Evolutionary conservation across 2,888 invertebrate species (phyloP).

Genomic region (Conops quadrifasciatus): DNA sequence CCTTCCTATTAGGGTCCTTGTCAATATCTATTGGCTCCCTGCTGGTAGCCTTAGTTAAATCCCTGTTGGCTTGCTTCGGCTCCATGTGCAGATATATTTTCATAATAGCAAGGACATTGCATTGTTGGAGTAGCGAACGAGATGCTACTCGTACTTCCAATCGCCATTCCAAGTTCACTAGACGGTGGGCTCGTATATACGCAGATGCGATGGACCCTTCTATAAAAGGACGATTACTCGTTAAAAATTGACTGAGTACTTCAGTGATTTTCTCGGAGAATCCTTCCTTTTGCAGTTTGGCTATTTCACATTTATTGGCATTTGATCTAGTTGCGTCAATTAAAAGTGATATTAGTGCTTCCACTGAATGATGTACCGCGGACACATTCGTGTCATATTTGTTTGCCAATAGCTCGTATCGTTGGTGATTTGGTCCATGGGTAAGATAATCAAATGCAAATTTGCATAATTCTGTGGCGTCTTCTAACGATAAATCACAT

Average conservation of each 20-base stretch:
- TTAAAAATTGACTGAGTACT: conserved; percentile 60
- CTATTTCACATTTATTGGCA: conserved; percentile 64
- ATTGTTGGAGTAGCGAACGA: conserved; percentile 69
- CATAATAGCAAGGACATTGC: conserved; percentile 70
- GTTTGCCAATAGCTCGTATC: conserved; percentile 65
- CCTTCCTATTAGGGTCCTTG: conserved; percentile 60
- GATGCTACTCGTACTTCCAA: conserved; percentile 73
- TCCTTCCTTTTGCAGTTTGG: conserved; percentile 47
- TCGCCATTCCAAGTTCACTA: conserved; percentile 72
- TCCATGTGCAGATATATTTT: conserved; percentile 68
- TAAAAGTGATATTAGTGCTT: conserved; percentile 78
- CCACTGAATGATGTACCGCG: conserved; percentile 69
- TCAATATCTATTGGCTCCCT: conserved; percentile 53
- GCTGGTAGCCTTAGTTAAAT: conserved; percentile 50
- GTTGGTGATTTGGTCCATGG: conserved; percentile 70
- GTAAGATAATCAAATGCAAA: conserved; percentile 70
- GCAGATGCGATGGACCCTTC: conserved; percentile 62
- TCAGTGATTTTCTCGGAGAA: conserved; percentile 55
- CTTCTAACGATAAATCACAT: conserved; percentile 67
- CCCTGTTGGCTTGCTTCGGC: conserved; percentile 61
- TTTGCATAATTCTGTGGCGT: conserved; percentile 72
- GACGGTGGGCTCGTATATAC: conserved; percentile 57
- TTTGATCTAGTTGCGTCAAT: conserved; percentile 76
- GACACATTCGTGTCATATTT: conserved; percentile 68
- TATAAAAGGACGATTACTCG: conserved; percentile 58